phyloP scores from a whole-genome alignment of 1,140 invertebrate species.

The Diachasmimorpha longicaudata region DNA sequence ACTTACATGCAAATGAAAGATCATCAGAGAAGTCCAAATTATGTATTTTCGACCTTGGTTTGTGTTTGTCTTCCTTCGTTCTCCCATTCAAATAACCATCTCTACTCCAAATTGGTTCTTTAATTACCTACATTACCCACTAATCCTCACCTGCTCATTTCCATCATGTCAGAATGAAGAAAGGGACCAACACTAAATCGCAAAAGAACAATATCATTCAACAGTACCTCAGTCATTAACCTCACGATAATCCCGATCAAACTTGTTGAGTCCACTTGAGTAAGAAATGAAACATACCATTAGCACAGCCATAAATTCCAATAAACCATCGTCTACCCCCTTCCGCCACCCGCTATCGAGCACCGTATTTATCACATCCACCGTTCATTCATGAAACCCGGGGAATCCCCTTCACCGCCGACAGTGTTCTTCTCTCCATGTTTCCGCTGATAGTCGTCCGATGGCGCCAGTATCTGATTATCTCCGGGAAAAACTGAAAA shows the following conservation, averaged over 20 bases:
- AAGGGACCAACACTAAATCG: too few relatives aligned
- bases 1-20: too few relatives aligned
- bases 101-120: too few relatives aligned
- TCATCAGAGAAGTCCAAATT: too few relatives aligned
- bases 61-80: too few relatives aligned
- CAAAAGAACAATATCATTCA: too few relatives aligned
- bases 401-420: background rate
- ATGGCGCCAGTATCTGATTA: slow-evolving; percentile 6
- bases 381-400: background rate
- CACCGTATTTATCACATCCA: background rate
- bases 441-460: background rate
- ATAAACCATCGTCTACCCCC: background rate
- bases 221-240: background rate
- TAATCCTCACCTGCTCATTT: too few relatives aligned
- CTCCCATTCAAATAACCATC: too few relatives aligned
- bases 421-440: background rate
- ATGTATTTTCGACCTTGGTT: too few relatives aligned
- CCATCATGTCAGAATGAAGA: too few relatives aligned
- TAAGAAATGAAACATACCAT: background rate
- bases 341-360: background rate
- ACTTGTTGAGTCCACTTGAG: background rate
- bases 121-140: too few relatives aligned
- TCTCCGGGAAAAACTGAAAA: background rate
- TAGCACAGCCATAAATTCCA: background rate
- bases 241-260: background rate